Evolutionary conservation across 2,797 vertebrate species (phyloP).

Genomic region (Poecilia picta): DNA sequence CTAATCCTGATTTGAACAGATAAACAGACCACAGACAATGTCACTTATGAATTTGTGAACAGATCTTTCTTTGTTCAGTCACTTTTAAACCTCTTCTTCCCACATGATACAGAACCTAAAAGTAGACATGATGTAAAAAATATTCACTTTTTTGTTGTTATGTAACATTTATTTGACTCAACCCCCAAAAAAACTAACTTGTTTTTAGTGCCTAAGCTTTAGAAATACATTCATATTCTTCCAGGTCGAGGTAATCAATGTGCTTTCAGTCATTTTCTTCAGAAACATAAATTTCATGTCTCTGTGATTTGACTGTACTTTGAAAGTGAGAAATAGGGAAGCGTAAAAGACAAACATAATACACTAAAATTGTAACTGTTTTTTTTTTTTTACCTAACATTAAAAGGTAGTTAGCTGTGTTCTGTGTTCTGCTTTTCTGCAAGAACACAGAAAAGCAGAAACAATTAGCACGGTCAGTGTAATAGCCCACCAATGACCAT

Average conservation of each 20-base stretch:
- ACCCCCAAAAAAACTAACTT: neutral
- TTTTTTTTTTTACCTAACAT: neutral
- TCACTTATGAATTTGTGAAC: neutral
- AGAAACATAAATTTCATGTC: neutral
- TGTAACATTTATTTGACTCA: neutral
- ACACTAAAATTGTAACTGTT: neutral
- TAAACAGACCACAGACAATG: neutral
- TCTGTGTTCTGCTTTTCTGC: too few species aligned
- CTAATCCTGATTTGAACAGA: neutral
- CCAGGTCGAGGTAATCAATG: neutral
- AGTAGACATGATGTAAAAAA: neutral
- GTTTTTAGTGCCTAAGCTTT: neutral
- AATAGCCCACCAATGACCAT: slow-evolving; percentile 2
- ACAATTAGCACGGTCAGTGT: neutral
- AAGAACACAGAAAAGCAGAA: neutral
- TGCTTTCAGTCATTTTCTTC: neutral
- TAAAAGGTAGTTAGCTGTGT: neutral
- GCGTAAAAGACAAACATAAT: neutral
- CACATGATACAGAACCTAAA: neutral
- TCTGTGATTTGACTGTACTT: neutral
- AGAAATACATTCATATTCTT: neutral
- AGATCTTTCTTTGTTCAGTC: neutral
- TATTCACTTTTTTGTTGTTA: neutral
- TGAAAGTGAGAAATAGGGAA: neutral
- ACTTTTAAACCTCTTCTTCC: neutral